Evolutionary conservation across 1,140 invertebrate genomes (phyloP).

Genomic region (Hyposmocoma kahamanoa): DNA sequence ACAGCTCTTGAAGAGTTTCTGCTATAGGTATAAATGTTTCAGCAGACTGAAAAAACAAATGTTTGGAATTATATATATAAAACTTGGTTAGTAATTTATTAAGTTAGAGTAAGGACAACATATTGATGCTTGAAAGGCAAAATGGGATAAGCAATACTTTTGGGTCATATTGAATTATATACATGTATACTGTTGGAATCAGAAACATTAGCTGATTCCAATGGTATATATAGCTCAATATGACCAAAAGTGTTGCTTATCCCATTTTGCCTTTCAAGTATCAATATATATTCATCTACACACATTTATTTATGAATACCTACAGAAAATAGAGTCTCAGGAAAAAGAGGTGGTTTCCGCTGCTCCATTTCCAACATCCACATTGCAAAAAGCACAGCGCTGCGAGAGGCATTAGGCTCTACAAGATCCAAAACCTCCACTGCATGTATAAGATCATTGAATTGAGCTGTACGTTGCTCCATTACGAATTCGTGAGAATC

Average conservation of each 20-base stretch:
- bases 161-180: too few relatives aligned
- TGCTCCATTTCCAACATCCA: conserved; percentile 80
- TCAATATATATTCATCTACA: too few relatives aligned
- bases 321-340: conserved; percentile 50
- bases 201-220: too few relatives aligned
- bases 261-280: too few relatives aligned
- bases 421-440: conserved; percentile 77
- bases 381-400: conserved; percentile 81
- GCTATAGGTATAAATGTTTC: conserved; percentile 78
- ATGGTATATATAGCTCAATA: too few relatives aligned
- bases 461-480: conserved; percentile 82
- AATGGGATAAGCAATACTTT: too few relatives aligned
- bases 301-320: too few relatives aligned
- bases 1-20: conserved; percentile 80
- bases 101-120: too few relatives aligned
- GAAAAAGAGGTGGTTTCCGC: conserved; percentile 39
- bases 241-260: too few relatives aligned
- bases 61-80: background rate
- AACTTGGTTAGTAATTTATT: too few relatives aligned
- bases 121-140: too few relatives aligned
- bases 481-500: conserved; percentile 84
- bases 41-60: conserved; percentile 55
- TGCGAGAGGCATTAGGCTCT: conserved; percentile 36
- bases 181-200: too few relatives aligned
- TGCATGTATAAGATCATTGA: conserved; percentile 82